phyloP scores from a whole-genome alignment of 2,797 vertebrate species.

The Epinephelus awoara region DNA sequence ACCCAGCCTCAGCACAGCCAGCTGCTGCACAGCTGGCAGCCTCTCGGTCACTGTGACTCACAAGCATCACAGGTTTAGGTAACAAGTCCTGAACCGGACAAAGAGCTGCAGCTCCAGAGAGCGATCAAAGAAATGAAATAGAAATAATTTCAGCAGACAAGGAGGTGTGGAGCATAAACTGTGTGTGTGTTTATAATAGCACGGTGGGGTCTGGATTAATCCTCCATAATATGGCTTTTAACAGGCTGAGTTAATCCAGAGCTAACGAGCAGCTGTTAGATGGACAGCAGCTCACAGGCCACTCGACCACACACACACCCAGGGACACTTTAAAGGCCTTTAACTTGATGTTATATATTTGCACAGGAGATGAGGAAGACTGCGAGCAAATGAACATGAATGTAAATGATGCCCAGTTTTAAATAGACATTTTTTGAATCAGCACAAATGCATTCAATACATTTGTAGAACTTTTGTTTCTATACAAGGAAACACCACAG shows the following conservation, averaged over 20 bases:
- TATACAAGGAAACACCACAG: too few species aligned
- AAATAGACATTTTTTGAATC: too few species aligned
- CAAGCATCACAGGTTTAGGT: slow-evolving; percentile 5
- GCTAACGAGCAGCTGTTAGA: slow-evolving; percentile 66
- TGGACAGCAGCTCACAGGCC: slow-evolving; percentile 17
- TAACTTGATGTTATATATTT: too few species aligned
- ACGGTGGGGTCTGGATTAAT: slow-evolving; percentile 51
- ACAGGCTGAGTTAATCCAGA: slow-evolving; percentile 61
- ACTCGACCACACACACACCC: background rate
- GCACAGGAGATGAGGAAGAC: too few species aligned
- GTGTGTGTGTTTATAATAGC: slow-evolving; percentile 20
- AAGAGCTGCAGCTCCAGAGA: background rate
- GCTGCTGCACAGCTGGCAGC: slow-evolving; percentile 41
- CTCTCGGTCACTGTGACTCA: background rate
- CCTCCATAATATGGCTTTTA: slow-evolving; percentile 53
- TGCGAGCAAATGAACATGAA: too few species aligned
- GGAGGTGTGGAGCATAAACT: background rate
- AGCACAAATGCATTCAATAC: too few species aligned
- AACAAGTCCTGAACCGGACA: background rate
- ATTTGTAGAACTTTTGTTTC: too few species aligned
- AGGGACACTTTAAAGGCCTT: background rate
- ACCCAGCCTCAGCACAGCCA: background rate
- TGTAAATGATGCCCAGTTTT: too few species aligned
- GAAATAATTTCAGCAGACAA: background rate
- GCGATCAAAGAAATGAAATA: background rate